These are phyloP conservation scores for Zoanthus sansibaricus DNA, from an alignment of 92 coral and sea anemone species.

Conservation along the genomic window DNA sequence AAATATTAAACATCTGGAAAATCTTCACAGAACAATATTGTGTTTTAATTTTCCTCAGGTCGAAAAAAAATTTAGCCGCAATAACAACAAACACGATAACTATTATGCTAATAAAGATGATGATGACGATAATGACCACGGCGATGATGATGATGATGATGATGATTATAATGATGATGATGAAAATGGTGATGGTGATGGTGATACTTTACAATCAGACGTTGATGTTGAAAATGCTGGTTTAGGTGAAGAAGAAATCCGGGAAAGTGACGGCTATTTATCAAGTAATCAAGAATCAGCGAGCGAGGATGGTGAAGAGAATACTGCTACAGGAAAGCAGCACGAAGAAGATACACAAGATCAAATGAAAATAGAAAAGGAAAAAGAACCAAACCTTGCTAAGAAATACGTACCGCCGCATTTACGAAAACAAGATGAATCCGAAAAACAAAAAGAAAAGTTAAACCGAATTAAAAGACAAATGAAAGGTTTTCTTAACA, in stretches of 20 bases:
- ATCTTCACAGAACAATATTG: too few species aligned
- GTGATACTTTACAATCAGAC: slow-evolving; percentile 13
- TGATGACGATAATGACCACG: not conserved
- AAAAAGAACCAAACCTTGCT: slow-evolving; percentile 10
- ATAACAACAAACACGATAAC: not conserved
- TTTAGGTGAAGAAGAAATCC: not conserved
- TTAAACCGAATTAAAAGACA: slow-evolving; percentile 73
- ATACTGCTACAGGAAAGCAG: not conserved
- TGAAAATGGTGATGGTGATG: not conserved
- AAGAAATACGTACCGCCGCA: slow-evolving; percentile 92
- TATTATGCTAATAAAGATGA: not conserved
- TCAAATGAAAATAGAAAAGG: not conserved
- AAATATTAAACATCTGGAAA: too few species aligned
- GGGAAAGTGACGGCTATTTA: slow-evolving; percentile 34
- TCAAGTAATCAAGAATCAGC: slow-evolving; percentile 21
- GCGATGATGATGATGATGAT: not conserved
- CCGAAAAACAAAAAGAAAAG: slow-evolving; percentile 61
- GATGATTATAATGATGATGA: not conserved
- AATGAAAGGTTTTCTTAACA: slow-evolving; percentile 91
- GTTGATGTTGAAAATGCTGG: slow-evolving; percentile 11
- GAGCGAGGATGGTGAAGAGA: not conserved
- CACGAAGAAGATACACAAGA: not conserved
- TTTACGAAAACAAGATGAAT: slow-evolving; percentile 60
- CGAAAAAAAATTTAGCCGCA: too few species aligned
- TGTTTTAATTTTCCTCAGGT: too few species aligned